phyloP scores from a whole-genome alignment of 2,888 invertebrate genomes.

The Drosophila kuntzei region DNA sequence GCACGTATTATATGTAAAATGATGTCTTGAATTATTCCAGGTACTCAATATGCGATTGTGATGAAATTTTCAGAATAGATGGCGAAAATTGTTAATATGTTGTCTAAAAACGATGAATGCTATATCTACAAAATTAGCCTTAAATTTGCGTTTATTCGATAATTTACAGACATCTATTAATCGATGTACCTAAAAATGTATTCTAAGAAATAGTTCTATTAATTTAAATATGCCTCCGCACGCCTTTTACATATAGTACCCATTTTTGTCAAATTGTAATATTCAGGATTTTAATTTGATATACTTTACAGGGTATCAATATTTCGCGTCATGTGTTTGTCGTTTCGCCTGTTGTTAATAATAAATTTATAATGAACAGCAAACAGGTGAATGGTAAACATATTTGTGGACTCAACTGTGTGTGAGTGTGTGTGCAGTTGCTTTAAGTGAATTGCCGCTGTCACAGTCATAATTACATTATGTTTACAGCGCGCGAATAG shows the following conservation, averaged over 20 bases:
- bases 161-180: neutral
- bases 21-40: no score
- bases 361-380: conserved; percentile 32
- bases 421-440: conserved; percentile 25
- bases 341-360: conserved; percentile 6
- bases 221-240: no score
- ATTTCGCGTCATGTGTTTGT: neutral
- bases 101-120: neutral
- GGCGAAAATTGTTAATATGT: neutral
- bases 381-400: conserved; percentile 26
- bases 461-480: conserved; percentile 60
- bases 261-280: no score
- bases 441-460: conserved; percentile 62
- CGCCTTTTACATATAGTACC: no score
- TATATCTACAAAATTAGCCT: neutral
- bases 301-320: neutral
- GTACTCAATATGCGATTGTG: neutral
- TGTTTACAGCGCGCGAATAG: conserved; percentile 35
- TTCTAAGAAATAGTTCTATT: no score
- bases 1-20: no score
- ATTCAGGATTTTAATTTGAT: neutral
- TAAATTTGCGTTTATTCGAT: neutral
- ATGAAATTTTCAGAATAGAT: neutral
- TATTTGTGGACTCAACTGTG: conserved; percentile 19
- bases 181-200: no score